Conservation (phyloP, 2,113 vertebrate species). For the Ascaphus truei region DNA sequence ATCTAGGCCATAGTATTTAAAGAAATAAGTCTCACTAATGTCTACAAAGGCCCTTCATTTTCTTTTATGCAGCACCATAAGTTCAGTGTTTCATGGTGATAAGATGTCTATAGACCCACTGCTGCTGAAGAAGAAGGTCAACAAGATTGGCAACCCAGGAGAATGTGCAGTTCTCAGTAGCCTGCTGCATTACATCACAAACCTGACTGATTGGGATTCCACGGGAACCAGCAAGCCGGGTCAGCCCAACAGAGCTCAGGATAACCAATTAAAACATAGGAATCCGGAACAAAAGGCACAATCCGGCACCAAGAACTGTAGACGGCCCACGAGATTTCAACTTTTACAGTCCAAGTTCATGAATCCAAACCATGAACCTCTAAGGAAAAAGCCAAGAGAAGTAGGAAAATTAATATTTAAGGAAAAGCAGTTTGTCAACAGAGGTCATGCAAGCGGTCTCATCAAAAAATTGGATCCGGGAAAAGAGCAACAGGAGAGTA, state of each 20-base stretch:
- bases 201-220: slow-evolving; percentile 9
- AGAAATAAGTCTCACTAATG: slow-evolving; percentile 29
- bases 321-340: slow-evolving; percentile 74
- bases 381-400: slow-evolving; percentile 67
- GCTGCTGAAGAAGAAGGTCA: slow-evolving; percentile 68
- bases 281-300: slow-evolving; percentile 1
- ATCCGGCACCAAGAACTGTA: slow-evolving; percentile 29
- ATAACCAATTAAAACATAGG: slow-evolving; percentile 34
- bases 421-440: slow-evolving; percentile 47
- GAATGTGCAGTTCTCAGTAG: slow-evolving; percentile 70
- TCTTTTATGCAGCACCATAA: slow-evolving; percentile 64
- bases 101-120: slow-evolving; percentile 49
- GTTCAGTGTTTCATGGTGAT: background rate
- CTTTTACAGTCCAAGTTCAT: slow-evolving; percentile 82
- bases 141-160: slow-evolving; percentile 53
- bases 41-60: slow-evolving; percentile 51
- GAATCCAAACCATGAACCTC: slow-evolving; percentile 63
- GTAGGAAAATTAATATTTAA: slow-evolving; percentile 71
- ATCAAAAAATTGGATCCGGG: slow-evolving; percentile 52
- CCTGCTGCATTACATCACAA: slow-evolving; percentile 70
- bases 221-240: slow-evolving; percentile 36
- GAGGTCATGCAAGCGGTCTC: slow-evolving; percentile 36
- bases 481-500: slow-evolving; percentile 20
- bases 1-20: slow-evolving; percentile 6
- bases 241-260: slow-evolving; percentile 38